Evolutionary conservation across 2,888 invertebrate genomes (phyloP).

Genomic region (Apotomis turbidana): DNA sequence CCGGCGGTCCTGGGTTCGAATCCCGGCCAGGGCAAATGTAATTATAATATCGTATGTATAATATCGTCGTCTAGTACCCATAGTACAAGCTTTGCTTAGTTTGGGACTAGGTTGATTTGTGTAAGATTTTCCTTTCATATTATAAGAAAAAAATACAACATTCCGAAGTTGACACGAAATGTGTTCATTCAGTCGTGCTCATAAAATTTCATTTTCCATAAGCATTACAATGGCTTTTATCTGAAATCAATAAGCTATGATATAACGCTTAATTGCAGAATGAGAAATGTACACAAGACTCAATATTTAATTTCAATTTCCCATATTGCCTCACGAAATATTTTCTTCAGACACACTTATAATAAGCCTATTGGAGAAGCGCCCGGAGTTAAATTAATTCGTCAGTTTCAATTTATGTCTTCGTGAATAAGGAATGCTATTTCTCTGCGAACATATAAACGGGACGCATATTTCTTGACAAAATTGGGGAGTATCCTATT

Average conservation of each 20-base stretch:
- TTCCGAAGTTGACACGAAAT: no score
- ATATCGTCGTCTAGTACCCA: no score
- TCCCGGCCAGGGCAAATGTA: no score
- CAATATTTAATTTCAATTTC: slow-evolving; percentile 6
- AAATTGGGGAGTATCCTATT: slow-evolving; percentile 26
- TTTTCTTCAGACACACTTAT: slow-evolving; percentile 11
- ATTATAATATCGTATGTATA: no score
- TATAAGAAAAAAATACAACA: no score
- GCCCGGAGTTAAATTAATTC: slow-evolving; percentile 28
- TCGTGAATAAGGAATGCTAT: slow-evolving; percentile 29
- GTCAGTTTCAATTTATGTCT: slow-evolving; percentile 37
- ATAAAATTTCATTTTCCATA: no score
- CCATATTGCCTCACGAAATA: slow-evolving; percentile 5
- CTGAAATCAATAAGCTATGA: not conserved
- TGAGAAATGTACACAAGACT: not conserved
- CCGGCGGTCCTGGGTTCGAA: no score
- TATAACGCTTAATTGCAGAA: not conserved
- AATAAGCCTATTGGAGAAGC: slow-evolving; percentile 19
- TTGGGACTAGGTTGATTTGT: no score
- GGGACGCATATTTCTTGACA: slow-evolving; percentile 26
- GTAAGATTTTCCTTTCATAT: no score
- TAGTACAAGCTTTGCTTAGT: no score
- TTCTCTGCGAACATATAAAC: slow-evolving; percentile 11
- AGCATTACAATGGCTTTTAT: no score
- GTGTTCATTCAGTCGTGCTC: no score